Evolutionary conservation across 1,140 invertebrate species (phyloP).

Genomic region (Leucophenga varia): DNA sequence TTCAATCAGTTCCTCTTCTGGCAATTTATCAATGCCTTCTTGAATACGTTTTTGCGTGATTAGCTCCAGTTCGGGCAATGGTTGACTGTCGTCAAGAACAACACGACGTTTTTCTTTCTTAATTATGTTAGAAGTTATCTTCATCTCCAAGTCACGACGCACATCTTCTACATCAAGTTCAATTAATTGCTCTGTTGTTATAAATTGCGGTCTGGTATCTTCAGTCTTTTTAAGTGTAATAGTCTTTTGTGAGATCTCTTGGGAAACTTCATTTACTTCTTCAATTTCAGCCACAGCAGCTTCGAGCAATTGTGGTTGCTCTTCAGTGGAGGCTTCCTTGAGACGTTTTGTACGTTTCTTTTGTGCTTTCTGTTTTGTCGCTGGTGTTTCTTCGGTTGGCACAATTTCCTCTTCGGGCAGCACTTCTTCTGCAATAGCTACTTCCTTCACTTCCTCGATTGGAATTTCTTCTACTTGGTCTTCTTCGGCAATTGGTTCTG

Average conservation of each 20-base stretch:
- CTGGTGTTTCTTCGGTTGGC: conserved; percentile 31
- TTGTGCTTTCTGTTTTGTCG: conserved; percentile 45
- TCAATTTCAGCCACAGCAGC: conserved; percentile 43
- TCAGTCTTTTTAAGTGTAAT: conserved; percentile 51
- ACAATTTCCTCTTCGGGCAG: conserved; percentile 41
- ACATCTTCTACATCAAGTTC: conserved; percentile 56
- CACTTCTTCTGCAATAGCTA: conserved; percentile 45
- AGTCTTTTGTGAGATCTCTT: conserved; percentile 55
- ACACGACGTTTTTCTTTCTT: conserved; percentile 51
- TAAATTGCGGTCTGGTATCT: conserved; percentile 47
- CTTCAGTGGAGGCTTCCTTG: conserved; percentile 44
- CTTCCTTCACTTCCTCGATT: conserved; percentile 42
- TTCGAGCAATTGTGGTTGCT: conserved; percentile 44
- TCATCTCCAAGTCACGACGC: conserved; percentile 59
- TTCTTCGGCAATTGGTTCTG: conserved; percentile 54
- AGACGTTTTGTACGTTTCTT: conserved; percentile 51
- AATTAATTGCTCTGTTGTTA: conserved; percentile 50
- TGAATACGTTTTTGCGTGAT: conserved; percentile 57
- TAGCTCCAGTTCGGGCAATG: conserved; percentile 62
- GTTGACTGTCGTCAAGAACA: conserved; percentile 57
- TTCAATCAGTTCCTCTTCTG: conserved; percentile 58
- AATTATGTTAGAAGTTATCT: conserved; percentile 58
- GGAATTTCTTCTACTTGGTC: conserved; percentile 50
- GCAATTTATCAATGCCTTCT: conserved; percentile 57
- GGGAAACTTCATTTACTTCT: conserved; percentile 45